A percentile compares a stretch with the other conserved stretches of the same genome.
phyloP scores from a whole-genome alignment of 2,797 vertebrate species.

The Corythornis leucogaster region DNA sequence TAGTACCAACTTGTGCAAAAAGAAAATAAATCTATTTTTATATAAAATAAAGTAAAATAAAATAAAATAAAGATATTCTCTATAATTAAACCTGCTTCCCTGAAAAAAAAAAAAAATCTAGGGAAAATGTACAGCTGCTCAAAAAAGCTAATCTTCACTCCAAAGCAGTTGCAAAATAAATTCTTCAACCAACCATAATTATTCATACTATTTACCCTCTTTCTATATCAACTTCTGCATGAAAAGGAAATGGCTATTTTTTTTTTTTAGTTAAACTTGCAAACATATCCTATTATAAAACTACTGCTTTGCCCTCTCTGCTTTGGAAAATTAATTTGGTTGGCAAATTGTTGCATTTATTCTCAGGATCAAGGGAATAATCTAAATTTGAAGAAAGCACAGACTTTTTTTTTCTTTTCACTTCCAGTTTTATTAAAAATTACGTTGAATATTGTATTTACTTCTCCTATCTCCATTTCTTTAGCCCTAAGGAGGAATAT shows the following conservation, averaged over 20 bases:
- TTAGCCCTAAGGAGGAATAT: constrained; percentile 46
- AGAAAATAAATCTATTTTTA: neutral
- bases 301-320: neutral
- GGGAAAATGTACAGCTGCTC: neutral
- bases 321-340: constrained; percentile 37
- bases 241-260: neutral
- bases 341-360: constrained; percentile 36
- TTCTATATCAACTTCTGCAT: neutral
- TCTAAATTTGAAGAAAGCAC: constrained; percentile 22
- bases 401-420: neutral
- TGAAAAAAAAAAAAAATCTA: neutral
- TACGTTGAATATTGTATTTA: constrained; percentile 68
- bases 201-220: neutral
- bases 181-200: neutral
- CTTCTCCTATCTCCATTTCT: constrained; percentile 55
- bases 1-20: neutral
- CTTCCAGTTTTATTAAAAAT: constrained; percentile 56
- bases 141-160: neutral
- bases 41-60: neutral
- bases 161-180: neutral
- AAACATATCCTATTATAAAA: neutral
- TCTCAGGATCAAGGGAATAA: constrained; percentile 8
- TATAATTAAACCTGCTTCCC: neutral
- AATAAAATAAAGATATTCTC: neutral
- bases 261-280: neutral